phyloP scores from a whole-genome alignment of 1,140 invertebrate species.

The Drosophila pandora region DNA sequence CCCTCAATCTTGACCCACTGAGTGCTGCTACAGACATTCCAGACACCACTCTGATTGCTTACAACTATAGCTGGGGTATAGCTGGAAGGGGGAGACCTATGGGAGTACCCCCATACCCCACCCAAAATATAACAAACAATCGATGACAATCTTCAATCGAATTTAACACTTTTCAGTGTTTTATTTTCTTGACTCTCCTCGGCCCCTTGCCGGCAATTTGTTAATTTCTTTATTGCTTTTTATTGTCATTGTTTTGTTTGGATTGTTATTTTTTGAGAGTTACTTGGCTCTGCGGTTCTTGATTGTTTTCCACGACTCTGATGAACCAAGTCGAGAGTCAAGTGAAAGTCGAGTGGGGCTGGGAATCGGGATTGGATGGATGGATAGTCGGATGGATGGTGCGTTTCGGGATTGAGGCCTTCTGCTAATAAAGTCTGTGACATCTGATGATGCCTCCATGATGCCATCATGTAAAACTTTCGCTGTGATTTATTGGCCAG shows the following conservation, averaged over 20 bases:
- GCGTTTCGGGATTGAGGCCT: slow-evolving; percentile 50
- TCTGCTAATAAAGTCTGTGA: slow-evolving; percentile 54
- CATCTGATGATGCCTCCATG: slow-evolving; percentile 51
- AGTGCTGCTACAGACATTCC: slow-evolving; percentile 21
- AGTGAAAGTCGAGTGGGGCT: slow-evolving; percentile 34
- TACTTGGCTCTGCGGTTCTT: neutral
- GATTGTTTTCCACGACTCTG: slow-evolving; percentile 30
- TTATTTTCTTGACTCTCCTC: slow-evolving; percentile 21
- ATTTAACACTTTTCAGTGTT: slow-evolving; percentile 74
- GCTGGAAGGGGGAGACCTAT: too few species aligned
- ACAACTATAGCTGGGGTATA: slow-evolving; percentile 6
- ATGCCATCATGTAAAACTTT: slow-evolving; percentile 51
- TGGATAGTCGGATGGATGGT: too few species aligned
- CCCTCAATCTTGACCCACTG: slow-evolving; percentile 75
- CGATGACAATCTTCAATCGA: slow-evolving; percentile 75
- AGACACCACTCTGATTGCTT: slow-evolving; percentile 53
- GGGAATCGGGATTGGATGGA: slow-evolving; percentile 52
- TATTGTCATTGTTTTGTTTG: slow-evolving; percentile 65
- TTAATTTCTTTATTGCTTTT: slow-evolving; percentile 81
- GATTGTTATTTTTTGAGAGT: slow-evolving; percentile 6
- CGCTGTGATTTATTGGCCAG: slow-evolving; percentile 77
- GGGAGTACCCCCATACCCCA: slow-evolving; percentile 1
- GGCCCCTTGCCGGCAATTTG: slow-evolving; percentile 52
- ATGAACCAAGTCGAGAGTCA: slow-evolving; percentile 21
- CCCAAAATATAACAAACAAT: slow-evolving; percentile 33